These are phyloP conservation scores for Rhimphoctona megacephalus DNA, from an alignment of 2,888 invertebrate species.

Conservation along the genomic window DNA sequence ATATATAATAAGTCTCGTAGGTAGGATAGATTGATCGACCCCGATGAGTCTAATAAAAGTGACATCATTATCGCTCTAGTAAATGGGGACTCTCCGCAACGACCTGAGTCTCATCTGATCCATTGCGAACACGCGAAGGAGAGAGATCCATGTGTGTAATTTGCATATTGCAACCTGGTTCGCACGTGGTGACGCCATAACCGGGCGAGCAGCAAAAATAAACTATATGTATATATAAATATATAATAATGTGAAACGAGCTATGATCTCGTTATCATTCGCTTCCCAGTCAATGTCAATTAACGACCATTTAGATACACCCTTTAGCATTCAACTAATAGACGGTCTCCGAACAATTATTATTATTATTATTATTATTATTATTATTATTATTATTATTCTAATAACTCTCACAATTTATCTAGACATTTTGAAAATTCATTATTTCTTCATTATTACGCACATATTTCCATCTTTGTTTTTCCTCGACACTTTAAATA, in stretches of 20 bases:
- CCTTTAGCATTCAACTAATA: slow-evolving; percentile 45
- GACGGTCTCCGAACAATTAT: background rate
- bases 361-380: background rate
- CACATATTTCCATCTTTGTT: background rate
- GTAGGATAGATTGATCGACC: slow-evolving; percentile 77
- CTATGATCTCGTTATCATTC: slow-evolving; percentile 67
- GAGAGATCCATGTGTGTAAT: slow-evolving; percentile 39
- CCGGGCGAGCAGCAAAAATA: background rate
- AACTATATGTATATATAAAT: slow-evolving; percentile 10
- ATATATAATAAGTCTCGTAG: slow-evolving; percentile 37
- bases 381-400: slow-evolving; percentile 13
- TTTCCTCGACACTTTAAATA: background rate
- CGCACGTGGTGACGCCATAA: slow-evolving; percentile 59
- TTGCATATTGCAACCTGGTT: slow-evolving; percentile 66
- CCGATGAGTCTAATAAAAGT: slow-evolving; percentile 83
- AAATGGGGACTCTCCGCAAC: slow-evolving; percentile 51
- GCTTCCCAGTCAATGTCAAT: slow-evolving; percentile 71
- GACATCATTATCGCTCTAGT: slow-evolving; percentile 80
- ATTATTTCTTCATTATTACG: background rate
- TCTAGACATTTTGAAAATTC: background rate
- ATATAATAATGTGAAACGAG: slow-evolving; percentile 57
- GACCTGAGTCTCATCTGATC: slow-evolving; percentile 42
- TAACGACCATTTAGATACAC: slow-evolving; percentile 54
- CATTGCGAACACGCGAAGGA: slow-evolving; percentile 1
- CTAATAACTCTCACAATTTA: slow-evolving; percentile 3